Base-by-base conservation (phyloP, 1,140 invertebrate genomes). In the Medauroidea extradentata region DNA sequence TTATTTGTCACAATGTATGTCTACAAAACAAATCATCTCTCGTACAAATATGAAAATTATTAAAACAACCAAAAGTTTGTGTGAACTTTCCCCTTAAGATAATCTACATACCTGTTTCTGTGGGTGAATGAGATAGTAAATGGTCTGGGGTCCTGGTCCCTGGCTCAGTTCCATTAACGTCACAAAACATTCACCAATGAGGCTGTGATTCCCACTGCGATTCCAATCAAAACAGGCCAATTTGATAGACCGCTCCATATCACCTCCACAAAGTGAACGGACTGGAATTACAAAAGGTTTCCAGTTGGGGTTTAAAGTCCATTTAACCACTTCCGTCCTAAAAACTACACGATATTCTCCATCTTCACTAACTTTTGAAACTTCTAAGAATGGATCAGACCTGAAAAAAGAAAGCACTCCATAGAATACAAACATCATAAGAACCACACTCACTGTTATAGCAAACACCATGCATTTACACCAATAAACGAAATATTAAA, bases 221-320 rank as follows among this genome's bases (percentile, higher is more conserved):
- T 70, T 74, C 64, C 70, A 73, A 59, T 77, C 70, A 61, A 67
- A 75, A 56, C 72, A 75, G 39, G 70, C 63, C 44, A 78, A 56
- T 67, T 73, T 71, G 18, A 72, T 53, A 55, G 62, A 72, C 1
- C 83, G 74, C 55, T 85, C 79, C 64, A 78, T 75, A 67, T 87
- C 84, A 11, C 82, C 83, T 70, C 82, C 81, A 68, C 83, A 85
- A 11, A 86, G 65, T 4, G 74, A 70, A 34, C 79, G 67, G 1
- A 83, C 69, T 27, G 77, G 69, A n/a, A 84, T 70, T n/a, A 71
- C 72, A 64, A 85, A 81, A 13, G 76, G 71, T 63, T 75, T 74
- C 83, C 83, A 85, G 11, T 70, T 73, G 18, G 84, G 84, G 69
- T 82, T 79, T 44, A 82, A 65, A 2, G 75, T 82, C 42, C 75